Evolutionary conservation across 2,113 vertebrate species (phyloP).

Genomic region (Rhipidura dahli): DNA sequence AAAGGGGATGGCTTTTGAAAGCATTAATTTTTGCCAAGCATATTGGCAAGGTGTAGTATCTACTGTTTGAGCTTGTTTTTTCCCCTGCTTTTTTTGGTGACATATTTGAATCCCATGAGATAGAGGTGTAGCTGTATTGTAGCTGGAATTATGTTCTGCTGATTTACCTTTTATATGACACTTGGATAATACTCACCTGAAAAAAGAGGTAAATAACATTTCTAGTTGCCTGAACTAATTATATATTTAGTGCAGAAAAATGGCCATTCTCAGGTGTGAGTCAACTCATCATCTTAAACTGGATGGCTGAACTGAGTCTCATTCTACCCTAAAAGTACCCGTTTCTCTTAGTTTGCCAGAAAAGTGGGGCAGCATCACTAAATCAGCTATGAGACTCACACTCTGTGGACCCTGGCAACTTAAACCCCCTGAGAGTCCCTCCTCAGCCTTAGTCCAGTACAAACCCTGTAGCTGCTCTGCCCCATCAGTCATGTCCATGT

Average conservation of each 20-base stretch:
- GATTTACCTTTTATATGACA: neutral
- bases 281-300: neutral
- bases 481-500: neutral
- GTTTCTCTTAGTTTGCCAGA: neutral
- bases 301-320: neutral
- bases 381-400: accelerated
- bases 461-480: neutral
- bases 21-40: neutral
- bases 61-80: neutral
- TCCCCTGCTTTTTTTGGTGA: neutral
- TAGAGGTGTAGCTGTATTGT: neutral
- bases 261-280: neutral
- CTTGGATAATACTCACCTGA: neutral
- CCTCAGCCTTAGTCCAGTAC: neutral
- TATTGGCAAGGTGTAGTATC: neutral
- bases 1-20: neutral
- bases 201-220: neutral
- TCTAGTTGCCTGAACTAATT: neutral
- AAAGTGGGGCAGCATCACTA: neutral
- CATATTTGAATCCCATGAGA: neutral
- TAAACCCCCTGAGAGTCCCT: neutral
- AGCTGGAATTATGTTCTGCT: neutral
- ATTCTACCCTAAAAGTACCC: neutral
- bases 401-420: neutral
- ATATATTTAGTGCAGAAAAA: neutral